A percentile compares a stretch with the other conserved stretches of the same genome.
Conservation (phyloP, 92 coral and sea anemone species). For the Parazoanthus swiftii region DNA sequence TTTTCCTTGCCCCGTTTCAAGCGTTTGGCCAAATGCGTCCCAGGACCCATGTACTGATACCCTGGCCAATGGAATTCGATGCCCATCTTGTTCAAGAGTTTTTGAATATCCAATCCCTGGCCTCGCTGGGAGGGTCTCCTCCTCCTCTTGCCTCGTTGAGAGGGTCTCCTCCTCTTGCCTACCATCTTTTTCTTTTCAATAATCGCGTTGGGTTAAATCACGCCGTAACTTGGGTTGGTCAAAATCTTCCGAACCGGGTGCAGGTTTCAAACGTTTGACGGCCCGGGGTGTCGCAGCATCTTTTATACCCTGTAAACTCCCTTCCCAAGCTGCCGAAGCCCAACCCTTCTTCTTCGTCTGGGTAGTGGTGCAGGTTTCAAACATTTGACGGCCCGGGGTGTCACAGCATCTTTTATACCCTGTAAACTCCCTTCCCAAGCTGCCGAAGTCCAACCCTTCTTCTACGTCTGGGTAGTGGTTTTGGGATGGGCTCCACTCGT, state of each 20-base stretch:
- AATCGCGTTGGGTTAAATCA: background rate
- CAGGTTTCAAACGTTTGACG: slow-evolving; percentile 35
- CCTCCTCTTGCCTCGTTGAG: slow-evolving; percentile 2
- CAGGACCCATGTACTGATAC: background rate
- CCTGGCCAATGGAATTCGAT: too few relatives aligned
- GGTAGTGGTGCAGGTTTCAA: slow-evolving; percentile 17
- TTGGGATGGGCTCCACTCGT: background rate
- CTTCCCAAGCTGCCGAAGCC: background rate
- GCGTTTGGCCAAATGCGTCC: background rate
- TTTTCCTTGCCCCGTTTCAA: slow-evolving; percentile 4
- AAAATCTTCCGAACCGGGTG: slow-evolving; percentile 45
- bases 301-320: slow-evolving; percentile 37
- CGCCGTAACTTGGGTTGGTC: slow-evolving; percentile 1
- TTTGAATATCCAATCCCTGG: background rate
- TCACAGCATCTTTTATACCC: slow-evolving; percentile 20
- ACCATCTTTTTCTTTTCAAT: background rate
- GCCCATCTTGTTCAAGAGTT: background rate
- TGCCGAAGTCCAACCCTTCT: background rate
- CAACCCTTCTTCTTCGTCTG: slow-evolving; percentile 29
- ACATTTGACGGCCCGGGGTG: slow-evolving; percentile 41
- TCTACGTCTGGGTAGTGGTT: slow-evolving; percentile 25
- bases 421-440: background rate
- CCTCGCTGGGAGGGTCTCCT: background rate
- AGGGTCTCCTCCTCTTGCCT: background rate
- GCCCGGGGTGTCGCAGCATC: slow-evolving; percentile 6